These are phyloP conservation scores for Saxicola maurus DNA, from an alignment of 2,797 vertebrate species.

Conservation along the genomic window DNA sequence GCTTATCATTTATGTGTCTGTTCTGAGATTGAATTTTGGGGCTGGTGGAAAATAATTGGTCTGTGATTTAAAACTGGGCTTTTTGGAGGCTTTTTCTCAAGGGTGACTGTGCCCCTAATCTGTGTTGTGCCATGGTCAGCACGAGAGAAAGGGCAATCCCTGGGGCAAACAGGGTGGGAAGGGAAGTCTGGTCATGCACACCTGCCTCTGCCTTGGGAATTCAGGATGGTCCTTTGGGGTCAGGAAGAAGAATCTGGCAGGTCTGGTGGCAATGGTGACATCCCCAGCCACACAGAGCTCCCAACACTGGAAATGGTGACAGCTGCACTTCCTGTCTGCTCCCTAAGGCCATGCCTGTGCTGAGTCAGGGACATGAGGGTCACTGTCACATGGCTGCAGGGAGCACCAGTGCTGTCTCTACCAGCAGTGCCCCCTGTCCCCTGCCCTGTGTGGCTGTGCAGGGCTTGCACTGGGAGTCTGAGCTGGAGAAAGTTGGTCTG, in stretches of 20 bases:
- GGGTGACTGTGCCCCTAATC: accelerated
- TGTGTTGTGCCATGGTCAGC: neutral
- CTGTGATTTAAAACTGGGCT: neutral
- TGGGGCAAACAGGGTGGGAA: neutral
- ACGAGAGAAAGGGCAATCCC: accelerated
- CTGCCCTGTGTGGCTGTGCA: accelerated
- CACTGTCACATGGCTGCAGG: neutral
- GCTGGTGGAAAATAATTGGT: neutral
- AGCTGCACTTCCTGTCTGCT: neutral
- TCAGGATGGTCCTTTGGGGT: accelerated
- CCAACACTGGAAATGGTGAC: accelerated
- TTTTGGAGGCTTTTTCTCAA: neutral
- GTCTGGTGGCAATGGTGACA: neutral
- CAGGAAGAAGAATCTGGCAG: neutral
- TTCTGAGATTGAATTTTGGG: neutral
- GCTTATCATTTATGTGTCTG: neutral
- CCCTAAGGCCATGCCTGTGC: neutral
- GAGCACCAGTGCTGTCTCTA: neutral
- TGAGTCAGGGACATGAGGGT: conserved; percentile 7
- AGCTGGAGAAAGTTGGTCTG: neutral
- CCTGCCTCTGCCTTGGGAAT: neutral
- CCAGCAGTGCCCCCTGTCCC: neutral
- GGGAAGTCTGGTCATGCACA: neutral
- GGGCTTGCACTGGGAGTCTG: neutral
- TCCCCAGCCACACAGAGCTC: accelerated